Conservation (phyloP, 2,797 vertebrate species). For the Schizopygopsis pylzovi region DNA sequence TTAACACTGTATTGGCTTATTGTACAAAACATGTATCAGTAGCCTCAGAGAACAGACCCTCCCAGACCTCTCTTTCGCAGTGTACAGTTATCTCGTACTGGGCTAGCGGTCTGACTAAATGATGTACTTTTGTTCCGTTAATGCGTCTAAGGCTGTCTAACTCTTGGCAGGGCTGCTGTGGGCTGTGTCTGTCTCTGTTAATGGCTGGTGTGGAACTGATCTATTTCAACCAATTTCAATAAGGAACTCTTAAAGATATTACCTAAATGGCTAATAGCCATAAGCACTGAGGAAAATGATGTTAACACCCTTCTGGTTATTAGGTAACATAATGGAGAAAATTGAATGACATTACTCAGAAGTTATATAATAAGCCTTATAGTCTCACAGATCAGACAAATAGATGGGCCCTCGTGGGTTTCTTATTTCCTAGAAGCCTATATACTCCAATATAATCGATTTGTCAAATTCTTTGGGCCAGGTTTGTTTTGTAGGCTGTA, state of each 20-base stretch:
- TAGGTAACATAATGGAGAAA: slow-evolving; percentile 20
- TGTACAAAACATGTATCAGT: slow-evolving; percentile 20
- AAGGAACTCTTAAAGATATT: slow-evolving; percentile 22
- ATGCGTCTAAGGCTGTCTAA: slow-evolving; percentile 27
- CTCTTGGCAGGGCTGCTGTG: slow-evolving; percentile 22
- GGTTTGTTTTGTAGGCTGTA: slow-evolving; percentile 30
- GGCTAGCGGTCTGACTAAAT: slow-evolving; percentile 36
- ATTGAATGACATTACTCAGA: slow-evolving; percentile 41
- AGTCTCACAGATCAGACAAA: neutral
- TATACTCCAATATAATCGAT: slow-evolving; percentile 6
- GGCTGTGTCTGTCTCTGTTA: slow-evolving; percentile 15
- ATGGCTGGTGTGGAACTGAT: slow-evolving; percentile 19
- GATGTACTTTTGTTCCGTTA: slow-evolving; percentile 34
- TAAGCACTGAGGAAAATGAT: slow-evolving; percentile 35
- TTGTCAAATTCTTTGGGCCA: neutral
- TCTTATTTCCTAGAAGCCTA: slow-evolving; percentile 3
- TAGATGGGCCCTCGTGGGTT: neutral
- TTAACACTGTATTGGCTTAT: slow-evolving; percentile 42
- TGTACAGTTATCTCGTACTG: slow-evolving; percentile 29
- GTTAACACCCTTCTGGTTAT: slow-evolving; percentile 18
- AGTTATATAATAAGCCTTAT: slow-evolving; percentile 2
- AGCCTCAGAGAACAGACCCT: slow-evolving; percentile 12
- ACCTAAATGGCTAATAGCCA: slow-evolving; percentile 11
- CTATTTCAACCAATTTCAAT: slow-evolving; percentile 43
- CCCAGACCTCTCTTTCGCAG: slow-evolving; percentile 8